Percentiles rank a stretch among this genome's conserved stretches.
Conservation (phyloP, 2,113 vertebrate species). For the Eupsittula cactorum region DNA sequence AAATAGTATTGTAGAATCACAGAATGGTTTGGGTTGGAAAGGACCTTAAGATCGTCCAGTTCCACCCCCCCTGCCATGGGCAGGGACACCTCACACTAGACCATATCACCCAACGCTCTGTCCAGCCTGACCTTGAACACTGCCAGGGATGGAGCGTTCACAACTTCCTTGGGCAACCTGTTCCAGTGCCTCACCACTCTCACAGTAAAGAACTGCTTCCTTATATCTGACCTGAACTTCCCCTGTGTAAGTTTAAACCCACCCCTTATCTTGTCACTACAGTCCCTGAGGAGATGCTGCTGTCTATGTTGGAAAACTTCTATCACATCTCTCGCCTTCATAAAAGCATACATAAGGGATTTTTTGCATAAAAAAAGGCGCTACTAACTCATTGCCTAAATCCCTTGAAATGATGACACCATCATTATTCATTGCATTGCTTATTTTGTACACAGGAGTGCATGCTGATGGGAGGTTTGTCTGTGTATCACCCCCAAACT, state of each 20-base stretch:
- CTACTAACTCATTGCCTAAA: neutral
- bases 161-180: neutral
- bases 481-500: neutral
- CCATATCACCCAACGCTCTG: neutral
- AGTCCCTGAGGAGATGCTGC: neutral
- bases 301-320: neutral
- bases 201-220: neutral
- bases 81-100: neutral
- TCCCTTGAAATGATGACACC: fast-evolving
- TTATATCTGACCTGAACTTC: neutral
- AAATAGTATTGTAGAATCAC: neutral
- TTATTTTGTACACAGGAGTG: neutral
- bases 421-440: neutral
- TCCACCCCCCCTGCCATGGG: neutral
- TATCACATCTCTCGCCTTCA: neutral
- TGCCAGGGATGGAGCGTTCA: neutral
- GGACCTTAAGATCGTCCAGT: neutral
- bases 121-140: neutral
- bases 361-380: neutral
- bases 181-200: neutral
- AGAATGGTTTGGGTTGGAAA: neutral
- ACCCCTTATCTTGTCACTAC: neutral
- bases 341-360: neutral
- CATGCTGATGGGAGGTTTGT: neutral
- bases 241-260: neutral